These are phyloP conservation scores for Rhopalosiphum padi DNA, from an alignment of 1,140 invertebrate species.

Conservation along the genomic window DNA sequence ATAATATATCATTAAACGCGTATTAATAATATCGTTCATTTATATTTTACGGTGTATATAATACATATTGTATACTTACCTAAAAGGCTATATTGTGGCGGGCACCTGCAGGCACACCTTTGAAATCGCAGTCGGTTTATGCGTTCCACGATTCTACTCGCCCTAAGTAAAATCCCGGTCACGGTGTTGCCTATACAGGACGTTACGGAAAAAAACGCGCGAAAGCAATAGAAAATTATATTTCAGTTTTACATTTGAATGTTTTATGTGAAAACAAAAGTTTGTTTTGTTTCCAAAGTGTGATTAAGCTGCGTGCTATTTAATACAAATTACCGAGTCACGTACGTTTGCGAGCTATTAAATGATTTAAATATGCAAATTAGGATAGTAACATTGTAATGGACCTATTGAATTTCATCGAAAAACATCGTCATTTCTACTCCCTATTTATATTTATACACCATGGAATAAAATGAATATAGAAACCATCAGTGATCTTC, in stretches of 20 bases:
- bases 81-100: not conserved
- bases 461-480: not conserved
- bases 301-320: not conserved
- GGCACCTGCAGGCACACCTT: not conserved
- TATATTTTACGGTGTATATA: not conserved
- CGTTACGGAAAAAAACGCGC: not conserved
- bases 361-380: slow-evolving; percentile 29
- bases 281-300: not conserved
- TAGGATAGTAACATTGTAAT: not conserved
- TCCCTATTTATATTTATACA: not conserved
- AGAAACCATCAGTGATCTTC: not conserved
- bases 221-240: slow-evolving; percentile 16
- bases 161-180: not conserved
- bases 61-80: not conserved
- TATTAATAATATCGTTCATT: not conserved
- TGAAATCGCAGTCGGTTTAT: not conserved
- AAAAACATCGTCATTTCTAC: not conserved
- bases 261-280: not conserved
- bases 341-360: slow-evolving; percentile 1
- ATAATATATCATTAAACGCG: not conserved
- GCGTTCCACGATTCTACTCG: not conserved
- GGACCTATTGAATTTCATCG: not conserved
- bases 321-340: slow-evolving; percentile 12
- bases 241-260: not conserved
- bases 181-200: not conserved